Conservation (phyloP, 2,888 invertebrate genomes). For the Isotomurus palustris region DNA sequence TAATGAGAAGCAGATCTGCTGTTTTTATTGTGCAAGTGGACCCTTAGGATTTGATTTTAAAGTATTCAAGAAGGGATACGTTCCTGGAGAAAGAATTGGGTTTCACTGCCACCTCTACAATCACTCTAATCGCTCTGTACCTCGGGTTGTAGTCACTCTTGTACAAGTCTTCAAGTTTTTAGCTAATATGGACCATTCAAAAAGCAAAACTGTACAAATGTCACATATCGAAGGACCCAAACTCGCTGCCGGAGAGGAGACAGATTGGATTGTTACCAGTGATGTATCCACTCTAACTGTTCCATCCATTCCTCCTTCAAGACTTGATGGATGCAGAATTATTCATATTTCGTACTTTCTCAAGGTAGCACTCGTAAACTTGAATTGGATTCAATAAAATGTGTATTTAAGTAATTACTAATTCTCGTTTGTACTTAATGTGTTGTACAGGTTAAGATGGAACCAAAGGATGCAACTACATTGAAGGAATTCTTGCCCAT, state of each 20-base stretch:
- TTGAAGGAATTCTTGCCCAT: conserved; percentile 24
- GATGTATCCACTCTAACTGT: conserved; percentile 15
- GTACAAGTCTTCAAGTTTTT: conserved; percentile 20
- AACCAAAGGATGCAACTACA: conserved; percentile 25
- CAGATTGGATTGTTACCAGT: conserved; percentile 22
- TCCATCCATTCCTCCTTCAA: conserved; percentile 26
- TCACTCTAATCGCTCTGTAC: conserved; percentile 20
- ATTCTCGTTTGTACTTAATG: background rate
- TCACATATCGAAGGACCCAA: conserved; percentile 22
- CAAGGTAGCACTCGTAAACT: conserved; percentile 15
- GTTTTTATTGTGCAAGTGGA: conserved; percentile 27
- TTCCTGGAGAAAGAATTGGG: conserved; percentile 31
- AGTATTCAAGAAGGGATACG: conserved; percentile 22
- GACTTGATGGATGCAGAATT: conserved; percentile 25
- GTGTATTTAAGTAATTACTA: background rate
- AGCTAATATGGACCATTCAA: conserved; percentile 1
- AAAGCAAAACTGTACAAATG: conserved; percentile 23
- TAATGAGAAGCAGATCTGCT: conserved; percentile 23
- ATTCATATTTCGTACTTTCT: conserved; percentile 25
- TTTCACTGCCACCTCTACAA: conserved; percentile 29
- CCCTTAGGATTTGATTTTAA: conserved; percentile 29
- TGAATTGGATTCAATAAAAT: background rate
- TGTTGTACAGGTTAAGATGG: conserved; percentile 26
- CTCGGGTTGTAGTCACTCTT: conserved; percentile 14
- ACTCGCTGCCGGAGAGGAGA: conserved; percentile 17